Base-by-base conservation (phyloP, 1,140 invertebrate genomes). In the Samia ricini region DNA sequence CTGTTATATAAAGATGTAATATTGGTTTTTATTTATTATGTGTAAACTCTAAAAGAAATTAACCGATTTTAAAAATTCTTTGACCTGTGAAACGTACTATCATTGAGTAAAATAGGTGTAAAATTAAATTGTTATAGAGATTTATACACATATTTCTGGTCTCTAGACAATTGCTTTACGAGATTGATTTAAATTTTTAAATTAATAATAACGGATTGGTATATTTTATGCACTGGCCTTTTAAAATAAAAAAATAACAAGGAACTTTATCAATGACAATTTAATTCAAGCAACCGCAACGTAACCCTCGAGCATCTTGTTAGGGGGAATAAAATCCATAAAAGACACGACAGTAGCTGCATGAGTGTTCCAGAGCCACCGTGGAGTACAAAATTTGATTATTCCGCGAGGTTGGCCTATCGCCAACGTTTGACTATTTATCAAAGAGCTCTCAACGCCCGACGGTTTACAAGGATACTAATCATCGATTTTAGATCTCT, bases 401-500 rank as follows among this genome's bases (percentile, higher is more conserved):
- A 88, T 89, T 88, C 87, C 85, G 77, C 83, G 83, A 88, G 81
- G 87, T 86, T 88, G 85, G 87, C 81, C 85, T 88, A 89, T 85
- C 85, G 84, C 85, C 87, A 88, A 76, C 72, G 76, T 74, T 74
- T 66, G 81, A 87, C 87, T 88, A 88, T 88, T 88, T 89, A 89
- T 89, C 84, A 89, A 57, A 78, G 73, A 66, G 71, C 69, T 77
- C 80, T 77, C 79, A 42, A 60, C 79, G 69, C 80, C 70, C 72
- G 73, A 81, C 76, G 81, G 71, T 83, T 82, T 87, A 89, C 82
- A 89, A 85, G 78, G 80, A 85, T 83, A 81, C 81, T 86, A 88
- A 89, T 86, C 86, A 88, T 85, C 76, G 74, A 76, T 75, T 66
- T 57, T 68, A 59, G 66, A 81, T 69, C 63, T 79, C 20, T 75